phyloP scores from a whole-genome alignment of 1,140 invertebrate genomes.

The Cherax quadricarinatus region DNA sequence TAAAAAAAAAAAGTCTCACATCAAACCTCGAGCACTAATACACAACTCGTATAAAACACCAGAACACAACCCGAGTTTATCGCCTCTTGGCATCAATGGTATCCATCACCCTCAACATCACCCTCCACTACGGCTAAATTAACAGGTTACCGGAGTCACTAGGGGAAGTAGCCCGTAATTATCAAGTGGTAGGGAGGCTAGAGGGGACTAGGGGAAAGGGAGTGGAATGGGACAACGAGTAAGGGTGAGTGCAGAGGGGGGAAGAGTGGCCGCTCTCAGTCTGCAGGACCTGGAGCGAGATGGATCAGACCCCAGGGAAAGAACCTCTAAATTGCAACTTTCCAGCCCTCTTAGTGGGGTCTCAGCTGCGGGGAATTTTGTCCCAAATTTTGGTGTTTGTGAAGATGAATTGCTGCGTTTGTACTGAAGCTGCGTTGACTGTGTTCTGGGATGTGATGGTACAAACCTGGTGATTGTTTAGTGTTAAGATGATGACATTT shows the following conservation, averaged over 20 bases:
- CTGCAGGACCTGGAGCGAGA: slow-evolving; percentile 34
- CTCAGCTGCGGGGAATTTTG: slow-evolving; percentile 22
- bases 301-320: slow-evolving; percentile 57
- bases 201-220: not conserved
- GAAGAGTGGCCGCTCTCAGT: not conserved
- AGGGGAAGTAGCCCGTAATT: slow-evolving; percentile 58
- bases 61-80: slow-evolving; percentile 47
- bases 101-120: slow-evolving; percentile 42
- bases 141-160: slow-evolving; percentile 56
- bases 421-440: not conserved
- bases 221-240: not conserved
- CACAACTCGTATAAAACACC: not conserved
- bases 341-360: slow-evolving; percentile 60
- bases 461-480: not conserved
- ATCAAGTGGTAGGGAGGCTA: not conserved
- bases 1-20: not conserved
- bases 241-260: not conserved
- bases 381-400: slow-evolving; percentile 47
- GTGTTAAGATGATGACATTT: not conserved
- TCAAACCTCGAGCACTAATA: not conserved
- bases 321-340: slow-evolving; percentile 67
- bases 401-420: slow-evolving; percentile 24
- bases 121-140: slow-evolving; percentile 50
- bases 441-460: not conserved
- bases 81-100: slow-evolving; percentile 12